phyloP scores from a whole-genome alignment of 2,113 vertebrate genomes.

The human region DNA sequence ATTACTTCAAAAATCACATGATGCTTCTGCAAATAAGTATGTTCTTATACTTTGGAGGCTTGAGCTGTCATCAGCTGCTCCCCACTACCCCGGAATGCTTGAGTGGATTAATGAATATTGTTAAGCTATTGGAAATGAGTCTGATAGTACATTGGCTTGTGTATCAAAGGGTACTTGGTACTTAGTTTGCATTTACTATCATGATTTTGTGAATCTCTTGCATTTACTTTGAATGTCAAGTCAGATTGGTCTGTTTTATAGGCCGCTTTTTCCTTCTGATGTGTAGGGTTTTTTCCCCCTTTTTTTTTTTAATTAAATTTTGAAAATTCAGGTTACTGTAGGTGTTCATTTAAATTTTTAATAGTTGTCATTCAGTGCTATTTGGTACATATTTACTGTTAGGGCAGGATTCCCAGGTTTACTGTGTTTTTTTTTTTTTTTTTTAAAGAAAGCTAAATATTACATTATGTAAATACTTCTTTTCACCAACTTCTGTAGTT shows the following conservation, averaged over 20 bases:
- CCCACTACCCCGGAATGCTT: slow-evolving; percentile 41
- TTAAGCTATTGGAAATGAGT: slow-evolving; percentile 80
- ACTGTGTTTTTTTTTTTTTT: slow-evolving; percentile 72
- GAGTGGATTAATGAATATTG: slow-evolving; percentile 71
- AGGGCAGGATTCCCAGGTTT: slow-evolving; percentile 82
- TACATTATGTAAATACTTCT: slow-evolving; percentile 79
- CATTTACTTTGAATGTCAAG: slow-evolving; percentile 87
- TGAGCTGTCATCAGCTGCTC: slow-evolving; percentile 80
- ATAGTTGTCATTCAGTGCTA: slow-evolving; percentile 77
- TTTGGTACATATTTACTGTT: slow-evolving; percentile 80
- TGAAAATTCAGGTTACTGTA: slow-evolving; percentile 77
- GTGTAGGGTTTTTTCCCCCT: slow-evolving; percentile 69
- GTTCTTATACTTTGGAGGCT: slow-evolving; percentile 82
- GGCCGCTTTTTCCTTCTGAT: slow-evolving; percentile 82
- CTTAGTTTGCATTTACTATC: slow-evolving; percentile 82
- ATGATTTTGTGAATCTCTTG: slow-evolving; percentile 87
- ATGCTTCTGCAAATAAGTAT: slow-evolving; percentile 81
- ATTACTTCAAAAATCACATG: slow-evolving; percentile 49
- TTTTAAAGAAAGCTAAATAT: slow-evolving; percentile 66
- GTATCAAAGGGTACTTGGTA: slow-evolving; percentile 88
- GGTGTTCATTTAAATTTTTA: slow-evolving; percentile 76
- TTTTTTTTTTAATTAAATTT: slow-evolving; percentile 78
- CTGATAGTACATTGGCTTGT: slow-evolving; percentile 84
- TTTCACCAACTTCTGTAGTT: slow-evolving; percentile 69
- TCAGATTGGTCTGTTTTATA: slow-evolving; percentile 89